These are phyloP conservation scores for Donacobius atricapilla DNA, from an alignment of 2,113 vertebrate species.

Conservation along the genomic window DNA sequence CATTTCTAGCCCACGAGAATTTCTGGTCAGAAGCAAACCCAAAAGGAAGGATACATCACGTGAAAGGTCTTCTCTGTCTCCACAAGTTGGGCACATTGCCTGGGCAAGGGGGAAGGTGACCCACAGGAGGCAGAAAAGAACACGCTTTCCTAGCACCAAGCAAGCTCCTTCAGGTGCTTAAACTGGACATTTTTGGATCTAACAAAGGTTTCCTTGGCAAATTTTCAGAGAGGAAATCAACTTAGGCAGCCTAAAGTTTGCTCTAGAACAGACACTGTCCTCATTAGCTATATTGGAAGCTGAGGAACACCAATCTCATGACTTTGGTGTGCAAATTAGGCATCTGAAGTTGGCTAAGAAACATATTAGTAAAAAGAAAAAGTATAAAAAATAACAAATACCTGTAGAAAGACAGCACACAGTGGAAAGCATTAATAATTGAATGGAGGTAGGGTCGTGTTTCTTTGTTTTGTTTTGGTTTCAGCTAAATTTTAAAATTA, in stretches of 20 bases:
- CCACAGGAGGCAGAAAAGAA: not conserved
- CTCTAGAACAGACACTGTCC: not conserved
- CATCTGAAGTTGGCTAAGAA: not conserved
- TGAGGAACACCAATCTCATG: not conserved
- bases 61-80: not conserved
- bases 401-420: not conserved
- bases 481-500: not conserved
- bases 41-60: fast-evolving
- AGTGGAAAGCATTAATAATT: not conserved
- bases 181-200: not conserved
- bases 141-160: not conserved
- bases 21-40: not conserved
- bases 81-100: not conserved
- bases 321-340: not conserved
- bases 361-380: not conserved
- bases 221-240: not conserved
- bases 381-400: not conserved
- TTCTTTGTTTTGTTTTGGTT: not conserved
- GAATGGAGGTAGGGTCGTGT: not conserved
- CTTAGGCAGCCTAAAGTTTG: not conserved
- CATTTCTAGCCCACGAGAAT: fast-evolving
- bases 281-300: not conserved
- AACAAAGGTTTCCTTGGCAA: not conserved
- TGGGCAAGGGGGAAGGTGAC: not conserved
- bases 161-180: not conserved